Percentiles rank a stretch among this genome's conserved stretches.
phyloP scores from a whole-genome alignment of 2,888 invertebrate genomes.

The Actias luna region DNA sequence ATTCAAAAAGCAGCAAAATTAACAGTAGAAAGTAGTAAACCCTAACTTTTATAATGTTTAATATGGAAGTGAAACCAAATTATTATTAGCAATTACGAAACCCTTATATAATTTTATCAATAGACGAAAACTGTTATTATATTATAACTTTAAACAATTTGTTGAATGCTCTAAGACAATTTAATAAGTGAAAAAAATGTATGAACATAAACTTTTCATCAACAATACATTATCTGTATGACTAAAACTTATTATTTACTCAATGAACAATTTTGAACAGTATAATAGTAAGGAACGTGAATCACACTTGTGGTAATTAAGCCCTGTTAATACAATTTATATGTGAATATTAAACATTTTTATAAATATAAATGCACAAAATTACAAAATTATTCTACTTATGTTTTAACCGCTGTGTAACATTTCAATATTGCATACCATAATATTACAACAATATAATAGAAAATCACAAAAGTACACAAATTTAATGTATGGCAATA shows the following conservation, averaged over 20 bases:
- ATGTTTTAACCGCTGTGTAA: not conserved
- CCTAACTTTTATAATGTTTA: too few relatives aligned
- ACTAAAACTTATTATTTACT: not conserved
- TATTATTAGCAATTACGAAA: too few relatives aligned
- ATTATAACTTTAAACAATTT: not conserved
- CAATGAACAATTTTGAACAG: not conserved
- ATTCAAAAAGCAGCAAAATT: too few relatives aligned
- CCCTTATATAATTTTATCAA: not conserved
- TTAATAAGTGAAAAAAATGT: not conserved
- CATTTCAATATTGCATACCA: not conserved
- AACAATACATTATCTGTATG: not conserved
- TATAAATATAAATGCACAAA: constrained; percentile 7
- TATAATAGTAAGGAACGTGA: not conserved
- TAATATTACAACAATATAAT: not conserved
- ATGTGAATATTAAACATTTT: not conserved
- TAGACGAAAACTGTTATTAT: not conserved
- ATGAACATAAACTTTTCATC: not conserved
- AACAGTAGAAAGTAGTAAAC: too few relatives aligned
- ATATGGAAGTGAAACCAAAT: too few relatives aligned
- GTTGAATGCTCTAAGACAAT: not conserved
- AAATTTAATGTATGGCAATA: not conserved
- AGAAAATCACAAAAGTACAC: not conserved
- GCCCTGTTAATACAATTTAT: not conserved
- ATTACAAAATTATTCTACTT: not conserved
- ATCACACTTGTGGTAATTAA: not conserved